Evolutionary conservation across 2,888 invertebrate species (phyloP).

Genomic region (Ichneumoninae sp.): DNA sequence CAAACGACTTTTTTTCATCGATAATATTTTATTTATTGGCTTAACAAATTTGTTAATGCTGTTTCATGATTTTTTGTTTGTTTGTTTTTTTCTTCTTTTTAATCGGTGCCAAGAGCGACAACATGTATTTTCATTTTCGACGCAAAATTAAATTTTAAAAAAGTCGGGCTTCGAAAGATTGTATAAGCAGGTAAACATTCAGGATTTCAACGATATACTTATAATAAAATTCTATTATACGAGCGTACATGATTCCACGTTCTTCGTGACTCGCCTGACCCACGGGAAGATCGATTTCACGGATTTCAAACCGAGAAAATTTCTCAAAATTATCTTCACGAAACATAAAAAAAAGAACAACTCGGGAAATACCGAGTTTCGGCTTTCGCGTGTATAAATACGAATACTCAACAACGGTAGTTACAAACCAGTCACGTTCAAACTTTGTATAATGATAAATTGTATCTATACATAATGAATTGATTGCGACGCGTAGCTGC

Average conservation of each 20-base stretch:
- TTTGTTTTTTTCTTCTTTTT: not conserved
- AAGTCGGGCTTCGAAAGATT: conserved; percentile 29
- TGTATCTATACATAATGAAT: conserved; percentile 55
- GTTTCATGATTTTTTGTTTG: conserved; percentile 17
- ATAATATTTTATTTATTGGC: conserved; percentile 55
- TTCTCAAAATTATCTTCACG: conserved; percentile 41
- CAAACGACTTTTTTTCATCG: conserved; percentile 43
- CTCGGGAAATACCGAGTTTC: conserved; percentile 18
- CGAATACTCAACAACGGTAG: conserved; percentile 60
- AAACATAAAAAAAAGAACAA: conserved; percentile 36
- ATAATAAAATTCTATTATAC: conserved; percentile 50
- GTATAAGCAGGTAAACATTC: conserved; percentile 64
- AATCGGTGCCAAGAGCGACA: conserved; percentile 35
- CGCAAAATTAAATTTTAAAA: conserved; percentile 40
- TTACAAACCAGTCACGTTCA: conserved; percentile 49
- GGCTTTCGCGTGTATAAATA: conserved; percentile 56
- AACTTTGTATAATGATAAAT: conserved; percentile 46
- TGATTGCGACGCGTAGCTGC: conserved; percentile 47
- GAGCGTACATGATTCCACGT: conserved; percentile 35
- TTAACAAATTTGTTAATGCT: conserved; percentile 46
- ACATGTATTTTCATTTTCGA: conserved; percentile 29
- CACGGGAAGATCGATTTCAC: conserved; percentile 45
- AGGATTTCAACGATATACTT: conserved; percentile 61
- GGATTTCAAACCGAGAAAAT: not conserved
- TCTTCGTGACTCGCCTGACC: conserved; percentile 27